Percentiles rank a stretch among this genome's conserved stretches.
Conservation (phyloP, 1,140 invertebrate species). For the Orius insidiosus region DNA sequence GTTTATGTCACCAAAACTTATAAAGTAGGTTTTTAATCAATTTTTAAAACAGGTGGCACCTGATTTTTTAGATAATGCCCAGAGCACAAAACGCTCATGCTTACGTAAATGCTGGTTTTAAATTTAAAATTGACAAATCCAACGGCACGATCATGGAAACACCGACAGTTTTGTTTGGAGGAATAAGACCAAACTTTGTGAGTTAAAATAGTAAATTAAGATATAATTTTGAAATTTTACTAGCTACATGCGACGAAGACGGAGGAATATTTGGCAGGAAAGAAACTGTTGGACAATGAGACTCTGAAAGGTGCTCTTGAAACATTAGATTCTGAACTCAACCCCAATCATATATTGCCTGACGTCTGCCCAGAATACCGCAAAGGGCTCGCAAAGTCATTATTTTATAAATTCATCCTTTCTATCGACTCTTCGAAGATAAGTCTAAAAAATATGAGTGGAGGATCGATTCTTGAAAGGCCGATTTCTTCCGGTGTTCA, state of each 20-base stretch:
- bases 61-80: constrained; percentile 13
- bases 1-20: constrained; percentile 34
- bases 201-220: background rate
- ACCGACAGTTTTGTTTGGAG: constrained; percentile 8
- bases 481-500: constrained; percentile 51
- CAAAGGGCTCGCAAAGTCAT: constrained; percentile 25
- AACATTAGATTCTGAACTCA: constrained; percentile 37
- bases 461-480: constrained; percentile 25
- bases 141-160: constrained; percentile 17
- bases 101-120: constrained; percentile 30
- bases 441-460: constrained; percentile 10
- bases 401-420: constrained; percentile 28
- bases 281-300: constrained; percentile 32
- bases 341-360: constrained; percentile 45
- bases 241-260: constrained; percentile 44
- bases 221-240: constrained; percentile 2
- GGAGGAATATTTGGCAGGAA: constrained; percentile 44
- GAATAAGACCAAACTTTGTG: constrained; percentile 1
- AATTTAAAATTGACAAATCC: constrained; percentile 44
- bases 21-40: constrained; percentile 25
- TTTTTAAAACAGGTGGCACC: too few relatives aligned
- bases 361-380: constrained; percentile 40
- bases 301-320: constrained; percentile 36
- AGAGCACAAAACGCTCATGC: constrained; percentile 19
- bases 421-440: background rate